Conservation (phyloP, 2,888 invertebrate species). For the Sarcophaga rosellei region DNA sequence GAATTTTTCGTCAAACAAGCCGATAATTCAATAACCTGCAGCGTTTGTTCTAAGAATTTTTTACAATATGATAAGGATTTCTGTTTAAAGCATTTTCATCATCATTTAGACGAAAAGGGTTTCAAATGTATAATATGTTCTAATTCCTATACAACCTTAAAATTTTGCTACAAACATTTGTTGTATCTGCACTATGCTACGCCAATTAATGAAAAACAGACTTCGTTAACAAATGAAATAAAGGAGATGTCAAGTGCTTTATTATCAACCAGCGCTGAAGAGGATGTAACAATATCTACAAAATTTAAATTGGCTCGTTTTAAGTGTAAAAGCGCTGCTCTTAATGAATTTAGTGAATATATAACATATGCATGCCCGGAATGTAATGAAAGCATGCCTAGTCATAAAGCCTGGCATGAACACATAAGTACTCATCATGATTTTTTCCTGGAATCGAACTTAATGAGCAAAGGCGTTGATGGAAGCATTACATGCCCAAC, state of each 20-base stretch:
- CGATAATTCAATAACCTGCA: constrained; percentile 26
- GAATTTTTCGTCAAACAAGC: constrained; percentile 19
- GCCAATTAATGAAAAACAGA: constrained; percentile 1
- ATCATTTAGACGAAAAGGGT: constrained; percentile 36
- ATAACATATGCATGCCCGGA: constrained; percentile 67
- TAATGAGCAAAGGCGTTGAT: constrained; percentile 42
- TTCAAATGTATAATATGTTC: constrained; percentile 37
- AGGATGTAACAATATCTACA: neutral
- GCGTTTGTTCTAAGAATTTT: constrained; percentile 17
- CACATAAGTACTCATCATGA: constrained; percentile 59
- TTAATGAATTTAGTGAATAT: constrained; percentile 60
- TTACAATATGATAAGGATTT: neutral
- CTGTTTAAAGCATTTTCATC: constrained; percentile 9
- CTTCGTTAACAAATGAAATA: neutral
- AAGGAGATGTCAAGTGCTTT: neutral
- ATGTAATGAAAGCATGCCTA: constrained; percentile 61
- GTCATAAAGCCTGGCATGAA: constrained; percentile 53
- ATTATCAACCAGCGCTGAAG: neutral
- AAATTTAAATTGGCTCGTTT: constrained; percentile 21
- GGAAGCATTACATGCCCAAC: constrained; percentile 53
- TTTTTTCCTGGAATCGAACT: constrained; percentile 53
- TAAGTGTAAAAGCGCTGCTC: constrained; percentile 24
- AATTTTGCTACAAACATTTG: constrained; percentile 1
- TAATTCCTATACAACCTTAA: constrained; percentile 3
- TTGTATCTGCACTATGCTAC: neutral